Conservation (phyloP, 2,113 vertebrate species). For the Calypte anna region DNA sequence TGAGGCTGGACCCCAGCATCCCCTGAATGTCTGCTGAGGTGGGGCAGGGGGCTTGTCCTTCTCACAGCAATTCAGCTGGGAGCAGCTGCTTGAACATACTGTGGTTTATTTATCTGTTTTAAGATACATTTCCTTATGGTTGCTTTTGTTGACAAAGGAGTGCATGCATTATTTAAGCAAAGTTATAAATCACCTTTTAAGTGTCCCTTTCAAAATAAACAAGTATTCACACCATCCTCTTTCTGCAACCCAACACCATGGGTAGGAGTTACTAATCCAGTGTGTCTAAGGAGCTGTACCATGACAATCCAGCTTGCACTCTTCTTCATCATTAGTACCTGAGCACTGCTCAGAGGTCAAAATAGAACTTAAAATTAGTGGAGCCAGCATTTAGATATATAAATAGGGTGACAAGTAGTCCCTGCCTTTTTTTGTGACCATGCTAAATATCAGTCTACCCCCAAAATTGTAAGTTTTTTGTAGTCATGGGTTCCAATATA, state of each 20-base stretch:
- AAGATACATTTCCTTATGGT: neutral
- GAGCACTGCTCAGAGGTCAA: neutral
- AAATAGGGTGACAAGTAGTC: neutral
- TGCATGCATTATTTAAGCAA: neutral
- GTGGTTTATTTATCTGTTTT: neutral
- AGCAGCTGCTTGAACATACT: neutral
- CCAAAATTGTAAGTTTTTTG: neutral
- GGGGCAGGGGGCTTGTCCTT: neutral
- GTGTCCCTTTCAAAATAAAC: neutral
- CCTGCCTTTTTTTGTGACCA: neutral
- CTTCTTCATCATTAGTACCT: neutral
- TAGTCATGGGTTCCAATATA: neutral
- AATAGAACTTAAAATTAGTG: neutral
- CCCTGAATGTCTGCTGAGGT: rapidly evolving
- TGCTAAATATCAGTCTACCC: neutral
- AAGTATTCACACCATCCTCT: rapidly evolving
- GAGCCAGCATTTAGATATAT: neutral
- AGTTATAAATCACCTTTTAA: neutral
- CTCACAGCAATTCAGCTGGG: neutral
- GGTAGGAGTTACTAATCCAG: neutral
- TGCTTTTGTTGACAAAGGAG: neutral
- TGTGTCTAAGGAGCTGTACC: neutral
- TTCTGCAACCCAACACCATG: neutral
- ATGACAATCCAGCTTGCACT: neutral
- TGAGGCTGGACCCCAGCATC: neutral